A percentile compares a stretch with the other conserved stretches of the same genome.
These are phyloP conservation scores for Dicyrtomina minuta DNA, from an alignment of 2,888 invertebrate genomes.

Conservation along the genomic window DNA sequence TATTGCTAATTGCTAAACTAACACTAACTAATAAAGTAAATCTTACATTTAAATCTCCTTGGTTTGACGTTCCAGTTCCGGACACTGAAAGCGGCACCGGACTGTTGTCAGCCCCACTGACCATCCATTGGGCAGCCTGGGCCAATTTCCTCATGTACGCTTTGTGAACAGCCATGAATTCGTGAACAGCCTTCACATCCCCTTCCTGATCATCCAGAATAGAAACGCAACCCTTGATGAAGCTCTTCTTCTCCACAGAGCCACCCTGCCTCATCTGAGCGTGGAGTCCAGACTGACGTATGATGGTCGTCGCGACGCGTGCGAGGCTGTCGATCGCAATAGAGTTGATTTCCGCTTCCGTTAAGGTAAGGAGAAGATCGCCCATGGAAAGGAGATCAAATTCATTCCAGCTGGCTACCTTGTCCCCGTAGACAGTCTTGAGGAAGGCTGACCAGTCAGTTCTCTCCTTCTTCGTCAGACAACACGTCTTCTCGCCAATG, in stretches of 20 bases:
- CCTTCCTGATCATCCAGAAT: constrained; percentile 24
- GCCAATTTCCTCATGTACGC: constrained; percentile 43
- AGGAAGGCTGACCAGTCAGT: constrained; percentile 43
- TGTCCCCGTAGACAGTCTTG: constrained; percentile 44
- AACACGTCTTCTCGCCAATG: constrained; percentile 49
- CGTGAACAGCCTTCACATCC: constrained; percentile 34
- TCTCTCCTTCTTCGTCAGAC: constrained; percentile 35
- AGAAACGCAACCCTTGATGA: constrained; percentile 40
- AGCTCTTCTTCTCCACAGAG: constrained; percentile 15
- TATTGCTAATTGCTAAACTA: not conserved
- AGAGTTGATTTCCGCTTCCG: constrained; percentile 39
- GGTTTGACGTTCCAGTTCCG: not conserved
- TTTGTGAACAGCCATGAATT: constrained; percentile 38
- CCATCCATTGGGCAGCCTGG: constrained; percentile 45
- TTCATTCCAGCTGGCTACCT: constrained; percentile 45
- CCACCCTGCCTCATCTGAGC: no score
- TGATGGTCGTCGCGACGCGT: constrained; percentile 43
- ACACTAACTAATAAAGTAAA: not conserved
- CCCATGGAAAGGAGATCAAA: constrained; percentile 45
- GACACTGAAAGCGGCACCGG: no score
- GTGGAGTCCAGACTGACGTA: constrained; percentile 40
- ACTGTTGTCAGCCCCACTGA: no score
- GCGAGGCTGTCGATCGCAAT: constrained; percentile 42
- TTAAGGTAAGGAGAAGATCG: constrained; percentile 46
- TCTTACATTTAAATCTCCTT: constrained; percentile 7